These are phyloP conservation scores for Anisognathus igniventris DNA, from an alignment of 2,797 vertebrate genomes.

Conservation along the genomic window DNA sequence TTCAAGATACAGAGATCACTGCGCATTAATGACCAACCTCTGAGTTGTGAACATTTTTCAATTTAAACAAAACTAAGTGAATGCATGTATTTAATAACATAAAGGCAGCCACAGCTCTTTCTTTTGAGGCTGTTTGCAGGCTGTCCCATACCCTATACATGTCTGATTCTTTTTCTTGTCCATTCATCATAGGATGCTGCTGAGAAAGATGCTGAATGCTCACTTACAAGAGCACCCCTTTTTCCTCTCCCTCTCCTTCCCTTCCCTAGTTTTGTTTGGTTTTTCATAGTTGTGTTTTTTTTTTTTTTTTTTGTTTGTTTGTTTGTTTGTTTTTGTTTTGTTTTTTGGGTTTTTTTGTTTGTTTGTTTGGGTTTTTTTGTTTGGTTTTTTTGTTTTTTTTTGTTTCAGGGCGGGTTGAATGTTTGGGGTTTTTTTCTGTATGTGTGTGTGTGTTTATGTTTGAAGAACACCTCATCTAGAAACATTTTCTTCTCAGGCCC, in stretches of 20 bases:
- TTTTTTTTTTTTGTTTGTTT: too few relatives aligned
- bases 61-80: background rate
- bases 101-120: background rate
- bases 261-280: background rate
- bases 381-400: too few relatives aligned
- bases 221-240: background rate
- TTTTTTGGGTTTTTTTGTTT: too few relatives aligned
- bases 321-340: too few relatives aligned
- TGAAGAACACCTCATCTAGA: background rate
- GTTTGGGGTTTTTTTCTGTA: rapidly evolving
- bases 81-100: background rate
- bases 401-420: too few relatives aligned
- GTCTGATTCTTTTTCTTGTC: background rate
- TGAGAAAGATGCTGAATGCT: background rate
- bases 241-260: rapidly evolving
- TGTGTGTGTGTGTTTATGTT: background rate
- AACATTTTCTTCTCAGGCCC: background rate
- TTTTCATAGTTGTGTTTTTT: too few relatives aligned
- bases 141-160: background rate
- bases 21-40: background rate
- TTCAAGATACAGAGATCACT: background rate
- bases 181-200: background rate
- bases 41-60: background rate
- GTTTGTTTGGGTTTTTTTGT: too few relatives aligned
- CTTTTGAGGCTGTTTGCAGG: background rate